Evolutionary conservation across 2,888 invertebrate species (phyloP).

Genomic region (Pammene aurita): DNA sequence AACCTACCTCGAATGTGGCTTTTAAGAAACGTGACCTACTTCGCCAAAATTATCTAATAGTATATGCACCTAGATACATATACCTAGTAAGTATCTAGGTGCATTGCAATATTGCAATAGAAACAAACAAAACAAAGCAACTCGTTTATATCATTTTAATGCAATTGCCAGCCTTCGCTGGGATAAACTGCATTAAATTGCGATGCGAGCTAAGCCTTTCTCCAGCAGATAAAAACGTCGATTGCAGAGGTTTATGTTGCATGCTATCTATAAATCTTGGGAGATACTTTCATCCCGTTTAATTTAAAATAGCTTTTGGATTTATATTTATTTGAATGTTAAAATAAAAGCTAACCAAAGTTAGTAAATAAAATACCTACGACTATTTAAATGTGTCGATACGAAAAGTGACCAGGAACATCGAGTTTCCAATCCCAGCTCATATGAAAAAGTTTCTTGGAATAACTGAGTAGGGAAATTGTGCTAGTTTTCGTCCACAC

Average conservation of each 20-base stretch:
- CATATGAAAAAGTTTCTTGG: too few relatives aligned
- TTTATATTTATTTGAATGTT: neutral
- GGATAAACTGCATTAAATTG: constrained; percentile 57
- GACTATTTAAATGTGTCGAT: too few relatives aligned
- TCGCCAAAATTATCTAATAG: too few relatives aligned
- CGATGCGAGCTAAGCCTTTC: constrained; percentile 45
- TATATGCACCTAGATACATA: too few relatives aligned
- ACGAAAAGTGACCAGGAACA: too few relatives aligned
- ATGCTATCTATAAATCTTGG: constrained; percentile 35
- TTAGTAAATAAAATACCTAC: too few relatives aligned
- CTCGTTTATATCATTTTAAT: constrained; percentile 54
- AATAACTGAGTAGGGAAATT: too few relatives aligned
- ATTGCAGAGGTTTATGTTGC: constrained; percentile 42
- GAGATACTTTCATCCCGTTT: constrained; percentile 18
- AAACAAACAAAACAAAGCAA: neutral
- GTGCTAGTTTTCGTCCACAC: too few relatives aligned
- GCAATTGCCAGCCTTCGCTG: constrained; percentile 51
- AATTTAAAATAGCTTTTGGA: neutral
- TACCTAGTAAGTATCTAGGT: neutral
- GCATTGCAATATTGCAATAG: neutral
- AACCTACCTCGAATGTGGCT: too few relatives aligned
- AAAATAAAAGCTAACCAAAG: neutral
- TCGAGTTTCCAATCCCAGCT: too few relatives aligned
- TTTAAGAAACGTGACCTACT: too few relatives aligned
- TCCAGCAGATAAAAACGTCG: constrained; percentile 42